Base-by-base conservation (phyloP, 2,797 vertebrate species). In the Strix occidentalis region DNA sequence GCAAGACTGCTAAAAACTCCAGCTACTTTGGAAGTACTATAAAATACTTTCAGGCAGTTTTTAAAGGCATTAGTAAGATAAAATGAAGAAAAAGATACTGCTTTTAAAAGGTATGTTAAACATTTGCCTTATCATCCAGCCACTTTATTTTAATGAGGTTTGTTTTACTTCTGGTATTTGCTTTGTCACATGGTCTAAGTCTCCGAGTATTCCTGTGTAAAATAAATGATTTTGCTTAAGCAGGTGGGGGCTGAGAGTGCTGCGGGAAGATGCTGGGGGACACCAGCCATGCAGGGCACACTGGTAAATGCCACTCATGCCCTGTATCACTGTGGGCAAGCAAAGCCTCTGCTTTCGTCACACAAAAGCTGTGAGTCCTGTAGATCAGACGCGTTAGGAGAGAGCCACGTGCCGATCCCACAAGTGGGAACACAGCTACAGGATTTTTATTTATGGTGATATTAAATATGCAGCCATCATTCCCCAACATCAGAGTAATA, bases 391-490 rank as follows among this genome's bases (percentile, higher is more conserved):
- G 24, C 0, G 2, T 29, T 23, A 1, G 4, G 56, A 58, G 74
- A 26, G 90, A 87, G 91, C 87, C 70, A 16, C 58, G 23, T 2
- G 2, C 91, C 3, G 1, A 41, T 48, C 65, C 85, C 31, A 1
- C 11, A 8, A 50, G 88, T 7, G 77, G 70, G 84, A 85, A 19
- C 6, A 1, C 63, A 26, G 86, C 90, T 53, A 14, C 61, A 14
- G 84, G 75, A 45, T 21, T 75, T 89, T 91, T 93, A 95, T 91
- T 93, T 90, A 80, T 92, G 91, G 86, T 4, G 78, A 11, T 91
- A 93, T 96, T 86, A 96, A 96, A 96, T 88, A 96, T 93, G 95
- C 87, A 97, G 86, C 89, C 88, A 96, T 96, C 93, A 86, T 72
- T 81, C 70, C 74, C 93, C 84, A 90, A 43, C 95, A 94, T 88